phyloP scores from a whole-genome alignment of 2,888 invertebrate genomes.

The Trichopria drosophilae region DNA sequence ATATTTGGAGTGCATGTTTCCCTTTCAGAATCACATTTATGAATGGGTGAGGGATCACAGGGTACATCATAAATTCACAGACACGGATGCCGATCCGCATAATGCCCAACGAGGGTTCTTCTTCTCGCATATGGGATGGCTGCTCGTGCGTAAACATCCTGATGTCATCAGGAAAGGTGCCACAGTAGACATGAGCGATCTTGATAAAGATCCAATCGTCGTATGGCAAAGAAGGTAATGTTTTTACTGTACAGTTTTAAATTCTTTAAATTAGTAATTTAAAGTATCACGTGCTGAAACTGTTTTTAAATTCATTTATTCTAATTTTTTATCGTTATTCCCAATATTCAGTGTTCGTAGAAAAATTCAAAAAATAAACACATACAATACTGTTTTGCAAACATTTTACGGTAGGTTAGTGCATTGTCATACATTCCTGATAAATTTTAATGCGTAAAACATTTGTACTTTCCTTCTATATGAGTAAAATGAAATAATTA shows the following conservation, averaged over 20 bases:
- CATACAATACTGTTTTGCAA: too few relatives aligned
- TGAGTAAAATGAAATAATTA: too few relatives aligned
- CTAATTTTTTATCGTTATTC: too few relatives aligned
- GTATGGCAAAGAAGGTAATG: slow-evolving; percentile 82
- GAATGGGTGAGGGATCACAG: slow-evolving; percentile 85
- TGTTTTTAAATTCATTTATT: background rate
- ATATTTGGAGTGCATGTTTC: slow-evolving; percentile 1
- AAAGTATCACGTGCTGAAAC: background rate
- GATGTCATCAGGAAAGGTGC: slow-evolving; percentile 85
- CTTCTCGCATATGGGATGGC: slow-evolving; percentile 95
- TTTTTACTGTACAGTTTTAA: slow-evolving; percentile 23
- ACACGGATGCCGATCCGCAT: slow-evolving; percentile 89
- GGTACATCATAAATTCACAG: slow-evolving; percentile 88
- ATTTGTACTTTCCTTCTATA: too few relatives aligned
- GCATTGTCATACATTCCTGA: too few relatives aligned
- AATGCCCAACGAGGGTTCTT: slow-evolving; percentile 89
- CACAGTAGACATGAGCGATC: slow-evolving; percentile 83
- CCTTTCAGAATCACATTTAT: slow-evolving; percentile 76
- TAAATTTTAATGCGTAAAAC: too few relatives aligned
- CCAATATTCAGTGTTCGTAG: too few relatives aligned
- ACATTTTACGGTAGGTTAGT: too few relatives aligned
- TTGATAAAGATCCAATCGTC: slow-evolving; percentile 81
- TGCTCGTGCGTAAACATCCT: slow-evolving; percentile 84
- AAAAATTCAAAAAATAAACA: too few relatives aligned
- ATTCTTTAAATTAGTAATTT: slow-evolving; percentile 2